Percentiles rank a stretch among this genome's conserved stretches.
Evolutionary conservation across 2,797 vertebrate genomes (phyloP).

Genomic region (Spatula versicolor): DNA sequence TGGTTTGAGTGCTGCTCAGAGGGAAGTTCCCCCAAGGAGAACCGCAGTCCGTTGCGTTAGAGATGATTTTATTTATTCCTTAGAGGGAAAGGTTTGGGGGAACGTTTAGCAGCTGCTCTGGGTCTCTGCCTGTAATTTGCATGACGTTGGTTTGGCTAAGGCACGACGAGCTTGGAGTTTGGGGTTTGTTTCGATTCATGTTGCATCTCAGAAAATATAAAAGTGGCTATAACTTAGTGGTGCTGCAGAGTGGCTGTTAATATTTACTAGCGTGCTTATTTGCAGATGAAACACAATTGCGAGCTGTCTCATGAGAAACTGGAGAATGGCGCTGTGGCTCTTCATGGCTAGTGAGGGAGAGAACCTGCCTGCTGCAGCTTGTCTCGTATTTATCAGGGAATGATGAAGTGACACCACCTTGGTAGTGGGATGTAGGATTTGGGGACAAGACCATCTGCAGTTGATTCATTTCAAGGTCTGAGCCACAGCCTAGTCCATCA

Average conservation of each 20-base stretch:
- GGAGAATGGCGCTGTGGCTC: neutral
- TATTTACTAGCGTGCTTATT: accelerated
- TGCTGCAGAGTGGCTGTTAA: accelerated
- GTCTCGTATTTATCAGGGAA: accelerated
- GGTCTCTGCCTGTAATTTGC: neutral
- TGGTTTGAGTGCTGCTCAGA: neutral
- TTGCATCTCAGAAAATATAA: neutral
- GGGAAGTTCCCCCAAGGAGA: neutral
- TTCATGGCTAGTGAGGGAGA: accelerated
- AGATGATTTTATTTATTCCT: neutral
- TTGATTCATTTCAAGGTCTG: neutral
- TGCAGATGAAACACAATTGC: accelerated
- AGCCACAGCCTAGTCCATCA: neutral
- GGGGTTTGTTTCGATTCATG: neutral
- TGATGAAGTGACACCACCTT: accelerated
- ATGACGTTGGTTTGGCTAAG: neutral
- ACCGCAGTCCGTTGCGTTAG: neutral
- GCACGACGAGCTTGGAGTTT: neutral
- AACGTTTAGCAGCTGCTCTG: neutral
- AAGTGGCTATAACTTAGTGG: neutral
- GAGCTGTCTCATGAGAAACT: neutral
- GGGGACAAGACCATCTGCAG: neutral
- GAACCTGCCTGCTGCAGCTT: neutral
- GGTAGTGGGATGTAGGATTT: neutral
- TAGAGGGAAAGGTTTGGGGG: neutral